A percentile compares a stretch with the other conserved stretches of the same genome.
Conservation (phyloP, 2,797 vertebrate genomes). For the Epinephelus awoara region DNA sequence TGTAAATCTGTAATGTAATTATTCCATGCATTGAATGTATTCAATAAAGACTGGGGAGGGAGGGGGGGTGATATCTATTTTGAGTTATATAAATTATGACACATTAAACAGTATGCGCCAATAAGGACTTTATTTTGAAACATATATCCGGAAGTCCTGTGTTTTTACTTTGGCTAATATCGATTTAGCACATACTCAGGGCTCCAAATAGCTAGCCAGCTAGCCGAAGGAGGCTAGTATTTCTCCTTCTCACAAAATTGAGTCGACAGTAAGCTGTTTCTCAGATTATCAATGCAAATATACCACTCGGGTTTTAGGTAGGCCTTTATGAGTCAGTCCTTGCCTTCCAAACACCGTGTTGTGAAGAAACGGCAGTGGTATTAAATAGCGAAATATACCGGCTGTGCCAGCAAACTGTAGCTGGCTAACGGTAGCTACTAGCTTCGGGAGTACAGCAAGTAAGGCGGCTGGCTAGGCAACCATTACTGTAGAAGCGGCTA, state of each 20-base stretch:
- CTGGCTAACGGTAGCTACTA: constrained; percentile 71
- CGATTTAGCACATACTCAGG: constrained; percentile 66
- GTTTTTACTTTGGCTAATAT: constrained; percentile 44
- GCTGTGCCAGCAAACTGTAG: constrained; percentile 76
- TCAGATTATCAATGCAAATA: constrained; percentile 7
- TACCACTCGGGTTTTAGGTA: constrained; percentile 27
- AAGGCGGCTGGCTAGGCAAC: constrained; percentile 68
- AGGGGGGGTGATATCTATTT: too few relatives aligned
- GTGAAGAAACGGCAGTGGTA: constrained; percentile 50
- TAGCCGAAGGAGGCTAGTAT: constrained; percentile 77
- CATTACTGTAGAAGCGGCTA: constrained; percentile 74
- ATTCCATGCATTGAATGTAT: too few relatives aligned
- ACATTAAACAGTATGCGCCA: not conserved
- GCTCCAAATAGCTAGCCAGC: constrained; percentile 78
- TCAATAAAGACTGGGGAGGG: too few relatives aligned
- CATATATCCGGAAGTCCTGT: constrained; percentile 54
- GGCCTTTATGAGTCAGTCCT: constrained; percentile 21
- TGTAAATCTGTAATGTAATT: too few relatives aligned
- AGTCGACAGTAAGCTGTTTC: constrained; percentile 53
- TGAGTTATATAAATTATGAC: too few relatives aligned
- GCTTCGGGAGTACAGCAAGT: constrained; percentile 64
- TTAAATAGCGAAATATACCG: constrained; percentile 75
- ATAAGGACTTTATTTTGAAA: constrained; percentile 71
- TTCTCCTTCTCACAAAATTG: constrained; percentile 62
- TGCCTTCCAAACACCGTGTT: constrained; percentile 49